Conservation (phyloP, 2,888 invertebrate species). For the Cyaniris semiargus region DNA sequence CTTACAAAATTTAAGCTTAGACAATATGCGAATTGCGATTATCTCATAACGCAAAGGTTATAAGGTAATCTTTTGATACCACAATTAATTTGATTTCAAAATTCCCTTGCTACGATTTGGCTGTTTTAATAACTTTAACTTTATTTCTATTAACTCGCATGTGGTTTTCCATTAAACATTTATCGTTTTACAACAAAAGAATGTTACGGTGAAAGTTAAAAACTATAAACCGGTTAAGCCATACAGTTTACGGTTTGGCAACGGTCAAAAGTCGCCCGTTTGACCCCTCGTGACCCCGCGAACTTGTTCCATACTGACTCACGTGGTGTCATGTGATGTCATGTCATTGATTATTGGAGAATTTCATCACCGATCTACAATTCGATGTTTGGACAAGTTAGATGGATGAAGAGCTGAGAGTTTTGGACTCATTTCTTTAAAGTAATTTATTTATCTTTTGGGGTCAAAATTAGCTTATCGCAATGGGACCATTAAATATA, state of each 20-base stretch:
- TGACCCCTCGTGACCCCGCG: constrained; percentile 70
- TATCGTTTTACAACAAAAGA: background rate
- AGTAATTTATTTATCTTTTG: too few species aligned
- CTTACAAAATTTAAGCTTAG: too few species aligned
- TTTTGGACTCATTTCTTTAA: background rate
- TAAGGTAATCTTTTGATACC: too few species aligned
- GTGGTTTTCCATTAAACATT: background rate
- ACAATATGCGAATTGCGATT: too few species aligned
- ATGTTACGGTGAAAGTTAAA: constrained; percentile 19
- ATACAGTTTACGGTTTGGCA: constrained; percentile 34
- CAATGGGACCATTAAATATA: too few species aligned
- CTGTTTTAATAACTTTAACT: background rate
- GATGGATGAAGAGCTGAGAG: background rate
- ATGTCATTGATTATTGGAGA: constrained; percentile 9
- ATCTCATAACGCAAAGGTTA: too few species aligned
- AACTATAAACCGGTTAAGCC: constrained; percentile 19
- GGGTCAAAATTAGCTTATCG: too few species aligned
- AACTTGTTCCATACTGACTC: constrained; percentile 36
- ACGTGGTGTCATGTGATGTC: constrained; percentile 14
- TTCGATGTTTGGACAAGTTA: background rate
- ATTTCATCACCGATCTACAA: background rate
- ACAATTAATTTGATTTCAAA: too few species aligned
- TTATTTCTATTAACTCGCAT: background rate
- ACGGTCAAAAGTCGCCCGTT: constrained; percentile 68
- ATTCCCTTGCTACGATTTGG: too few species aligned